These are phyloP conservation scores for Nerophis lumbriciformis DNA, from an alignment of 2,113 vertebrate species.

Conservation along the genomic window DNA sequence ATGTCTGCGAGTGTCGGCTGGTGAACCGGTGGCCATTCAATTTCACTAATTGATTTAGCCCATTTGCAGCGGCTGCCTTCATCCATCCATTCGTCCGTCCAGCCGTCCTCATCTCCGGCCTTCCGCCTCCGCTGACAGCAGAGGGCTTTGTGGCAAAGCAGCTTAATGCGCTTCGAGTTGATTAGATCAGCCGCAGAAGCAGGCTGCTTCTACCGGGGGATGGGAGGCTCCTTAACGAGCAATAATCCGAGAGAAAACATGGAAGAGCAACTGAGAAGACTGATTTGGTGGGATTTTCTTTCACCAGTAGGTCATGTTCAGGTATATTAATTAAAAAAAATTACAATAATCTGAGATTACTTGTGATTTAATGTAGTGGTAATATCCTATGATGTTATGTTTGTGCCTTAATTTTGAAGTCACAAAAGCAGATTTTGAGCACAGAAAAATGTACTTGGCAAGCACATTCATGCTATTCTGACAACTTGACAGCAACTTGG, in stretches of 20 bases:
- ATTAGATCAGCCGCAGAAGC: not conserved
- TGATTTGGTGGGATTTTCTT: not conserved
- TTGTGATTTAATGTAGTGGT: too few species aligned
- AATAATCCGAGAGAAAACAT: not conserved
- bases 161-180: conserved; percentile 3
- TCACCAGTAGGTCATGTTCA: not conserved
- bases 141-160: conserved; percentile 1
- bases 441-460: too few species aligned
- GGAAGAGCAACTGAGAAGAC: not conserved
- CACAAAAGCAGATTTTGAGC: too few species aligned
- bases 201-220: not conserved
- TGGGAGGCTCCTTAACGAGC: not conserved
- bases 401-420: too few species aligned
- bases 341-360: too few species aligned
- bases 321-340: not conserved
- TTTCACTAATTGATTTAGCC: conserved; percentile 1
- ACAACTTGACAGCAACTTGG: too few species aligned
- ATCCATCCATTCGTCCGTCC: not conserved
- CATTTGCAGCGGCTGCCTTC: not conserved
- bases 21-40: not conserved
- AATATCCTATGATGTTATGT: not conserved
- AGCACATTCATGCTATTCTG: too few species aligned
- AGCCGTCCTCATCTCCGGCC: not conserved
- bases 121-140: not conserved
- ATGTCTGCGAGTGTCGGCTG: not conserved